Evolutionary conservation across 2,797 vertebrate species (phyloP), one percentile per base, ranked within the genome.

Genomic region (Lepilemur ruficaudatus): DNA sequence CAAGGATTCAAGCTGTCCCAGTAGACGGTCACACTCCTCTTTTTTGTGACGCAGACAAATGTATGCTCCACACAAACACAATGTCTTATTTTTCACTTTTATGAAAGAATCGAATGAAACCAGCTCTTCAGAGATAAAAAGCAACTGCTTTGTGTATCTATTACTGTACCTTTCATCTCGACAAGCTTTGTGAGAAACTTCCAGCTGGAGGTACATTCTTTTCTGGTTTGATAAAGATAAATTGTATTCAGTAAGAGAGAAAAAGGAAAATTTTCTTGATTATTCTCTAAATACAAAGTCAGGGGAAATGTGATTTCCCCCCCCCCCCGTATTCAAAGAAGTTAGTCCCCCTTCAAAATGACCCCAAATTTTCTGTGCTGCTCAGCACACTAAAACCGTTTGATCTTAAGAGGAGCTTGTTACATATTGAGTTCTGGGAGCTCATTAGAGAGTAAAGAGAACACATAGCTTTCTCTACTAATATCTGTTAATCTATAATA

Each of bases 161-260:
- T 97, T 93, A 96, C 94, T 61, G 59, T 28, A 80, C 93, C 96
- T 98, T 97, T 97, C 98, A 97, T 97, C 96, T 96, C 20, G 7
- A 48, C 72, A 57, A 65, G 94, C 96, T 97, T 92, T 97, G 95
- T 92, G 93, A 94, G 90, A 89, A 97, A 96, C 94, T 97, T 97
- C 76, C 67, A 95, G 96, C 87, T 69, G 86, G 63, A 94, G 87
- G 85, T 57, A 43, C 88, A 94, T 96, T 92, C 94, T 97, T 92
- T 89, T 95, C 90, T 90, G 91, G 90, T 91, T 97, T 97, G 97
- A 97, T 96, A 97, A 93, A 97, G 96, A 94, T 75, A 95, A 96
- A 96, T 95, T 95, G 84, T 93, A 78, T 93, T 94, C 93, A 73
- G 48, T 30, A 79, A 89, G 87, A 95, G 81, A 95, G 93, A 96